Evolutionary conservation across 2,797 vertebrate genomes (phyloP), one percentile per base, ranked within the genome.

Genomic region (Rhynchotus rufescens): DNA sequence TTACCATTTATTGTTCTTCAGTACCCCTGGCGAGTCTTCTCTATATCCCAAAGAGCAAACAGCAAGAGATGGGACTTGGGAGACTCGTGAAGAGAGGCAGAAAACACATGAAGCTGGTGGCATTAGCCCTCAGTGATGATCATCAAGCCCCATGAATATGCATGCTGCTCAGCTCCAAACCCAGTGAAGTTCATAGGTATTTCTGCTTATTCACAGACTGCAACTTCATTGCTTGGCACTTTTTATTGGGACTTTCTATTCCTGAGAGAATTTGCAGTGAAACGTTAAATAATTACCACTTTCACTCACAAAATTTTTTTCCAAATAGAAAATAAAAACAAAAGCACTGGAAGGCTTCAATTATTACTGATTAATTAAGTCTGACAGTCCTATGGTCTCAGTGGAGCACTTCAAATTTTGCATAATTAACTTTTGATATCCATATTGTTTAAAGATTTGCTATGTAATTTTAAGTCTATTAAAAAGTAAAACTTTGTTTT

Each of bases 281-380:
- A 87, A 66, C 42, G 61, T 21, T 65, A 75, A 89, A 88, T 47
- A 71, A 77, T 51, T 51, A 6, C 7, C 2, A 45, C 65, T 89
- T 89, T 81, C 10, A 51, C 68, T 81, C 22, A 52, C 79, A 83
- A 89, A 66, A 42, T 13, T 49, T 69, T 44, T 88, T 76, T n/a
- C 38, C 34, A 59, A 84, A 61, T 56, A 78, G 57, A 85, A 74
- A 23, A 0, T 2, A 68, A 80, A 51, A 21, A 64, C 49, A 78
- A 11, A 67, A 83, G 45, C 36, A 59, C 9, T 54, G 47, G 59
- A 54, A 74, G 2, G 1, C 73, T 92, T 92, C 34, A 73, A 2
- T 89, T 76, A n/a, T 69, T 84, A 73, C 42, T 66, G 42, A 92
- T 75, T 86, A 90, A 93, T 81, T 76, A 78, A 90, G 51, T 80